phyloP scores from a whole-genome alignment of 1,140 invertebrate species.

The Rhopalosiphum padi region DNA sequence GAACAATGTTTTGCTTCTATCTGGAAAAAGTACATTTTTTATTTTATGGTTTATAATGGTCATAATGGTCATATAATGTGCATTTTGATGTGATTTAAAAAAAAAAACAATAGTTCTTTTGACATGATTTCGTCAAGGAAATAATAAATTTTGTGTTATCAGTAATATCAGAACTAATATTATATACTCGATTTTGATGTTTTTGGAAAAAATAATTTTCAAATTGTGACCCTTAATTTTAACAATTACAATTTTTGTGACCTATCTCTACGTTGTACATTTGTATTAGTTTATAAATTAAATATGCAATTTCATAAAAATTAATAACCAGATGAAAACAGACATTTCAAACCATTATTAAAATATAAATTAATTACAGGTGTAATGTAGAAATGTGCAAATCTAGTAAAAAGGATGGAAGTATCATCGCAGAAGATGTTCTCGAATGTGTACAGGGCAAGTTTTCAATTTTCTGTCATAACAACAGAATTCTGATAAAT shows the following conservation, averaged over 20 bases:
- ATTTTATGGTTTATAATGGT: not conserved
- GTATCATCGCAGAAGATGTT: constrained; percentile 70
- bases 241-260: not conserved
- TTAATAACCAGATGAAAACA: not conserved
- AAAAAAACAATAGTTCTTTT: not conserved
- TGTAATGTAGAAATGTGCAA: constrained; percentile 76
- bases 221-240: not conserved
- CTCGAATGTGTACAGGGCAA: constrained; percentile 75
- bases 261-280: not conserved
- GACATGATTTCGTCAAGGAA: not conserved
- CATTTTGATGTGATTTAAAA: not conserved
- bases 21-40: not conserved
- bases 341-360: not conserved
- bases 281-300: not conserved
- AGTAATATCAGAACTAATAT: not conserved
- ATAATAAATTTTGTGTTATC: not conserved
- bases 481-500: constrained; percentile 84
- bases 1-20: not conserved
- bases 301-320: not conserved
- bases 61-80: not conserved
- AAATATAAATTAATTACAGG: constrained; percentile 65
- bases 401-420: constrained; percentile 67
- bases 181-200: not conserved
- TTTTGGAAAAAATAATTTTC: not conserved
- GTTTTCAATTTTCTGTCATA: constrained; percentile 79